Percentiles rank a stretch among this genome's conserved stretches.
Evolutionary conservation across 2,888 invertebrate species (phyloP).

Genomic region (Lacanobia wlatinum): DNA sequence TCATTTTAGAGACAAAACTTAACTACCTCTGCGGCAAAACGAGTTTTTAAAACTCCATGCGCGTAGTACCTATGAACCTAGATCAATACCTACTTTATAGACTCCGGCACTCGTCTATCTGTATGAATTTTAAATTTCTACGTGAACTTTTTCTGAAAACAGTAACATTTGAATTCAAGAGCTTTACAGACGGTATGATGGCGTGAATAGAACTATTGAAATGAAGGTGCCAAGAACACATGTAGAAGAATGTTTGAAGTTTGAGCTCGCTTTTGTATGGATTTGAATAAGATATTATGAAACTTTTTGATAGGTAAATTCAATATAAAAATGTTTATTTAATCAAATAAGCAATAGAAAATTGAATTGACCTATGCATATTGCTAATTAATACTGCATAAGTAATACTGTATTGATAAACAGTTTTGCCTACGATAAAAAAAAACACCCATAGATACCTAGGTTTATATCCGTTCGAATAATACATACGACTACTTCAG

Average conservation of each 20-base stretch:
- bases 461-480: no score
- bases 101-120: constrained; percentile 43
- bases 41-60: constrained; percentile 33
- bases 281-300: constrained; percentile 15
- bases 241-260: constrained; percentile 33
- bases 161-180: constrained; percentile 59
- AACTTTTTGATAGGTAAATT: not conserved
- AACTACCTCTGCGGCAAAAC: constrained; percentile 29
- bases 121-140: constrained; percentile 61
- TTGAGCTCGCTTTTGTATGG: constrained; percentile 1
- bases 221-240: constrained; percentile 39
- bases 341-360: no score
- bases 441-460: no score
- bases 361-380: not conserved
- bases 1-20: constrained; percentile 5
- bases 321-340: not conserved
- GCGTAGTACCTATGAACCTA: constrained; percentile 21
- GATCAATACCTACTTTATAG: constrained; percentile 36
- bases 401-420: not conserved
- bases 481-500: no score
- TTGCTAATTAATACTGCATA: no score
- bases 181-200: constrained; percentile 39
- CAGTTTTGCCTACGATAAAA: not conserved
- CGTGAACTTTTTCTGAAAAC: constrained; percentile 55
- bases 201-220: constrained; percentile 50